Base-by-base conservation (phyloP, 2,888 invertebrate species). In the Drosophila birchii region DNA sequence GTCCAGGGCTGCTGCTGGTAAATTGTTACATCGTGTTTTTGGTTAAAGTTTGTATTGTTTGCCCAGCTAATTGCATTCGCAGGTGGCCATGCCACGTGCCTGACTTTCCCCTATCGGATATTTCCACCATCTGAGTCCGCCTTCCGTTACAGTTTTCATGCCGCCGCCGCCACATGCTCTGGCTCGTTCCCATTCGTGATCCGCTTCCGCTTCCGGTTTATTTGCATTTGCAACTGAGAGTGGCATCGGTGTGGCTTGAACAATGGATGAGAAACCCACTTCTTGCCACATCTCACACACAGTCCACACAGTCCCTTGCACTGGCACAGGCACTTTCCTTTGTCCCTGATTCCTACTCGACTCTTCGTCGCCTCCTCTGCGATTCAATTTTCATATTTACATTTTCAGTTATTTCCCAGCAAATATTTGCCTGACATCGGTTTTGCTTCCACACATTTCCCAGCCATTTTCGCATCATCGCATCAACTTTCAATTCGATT, bases 341-440 rank as follows among this genome's bases (percentile, higher is more conserved):
- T 61, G 32, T 54, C 49, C 43, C 47, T 14, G 32, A 18, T 49
- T 18, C 12, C 23, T 14, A 16, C 7, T 20, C 43, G 9, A 18
- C 43, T 43, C 20, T 12, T 43, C 14, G 11, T 23, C 14, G 0
- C 12, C 5, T 12, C 49, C 32, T 8, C 7, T n/a, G 18, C 68
- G 39, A 44, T 81, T 78, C 76, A 78, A 75, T 71, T 80, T 72
- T 78, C 64, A 78, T 83, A 80, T 83, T 80, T 80, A 73, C 81
- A 60, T 83, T 76, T 72, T 64, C 67, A 76, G 81, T 80, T 83
- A 83, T 86, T 80, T 78, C 62, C 63, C 55, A 55, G 76, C 72
- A 82, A 83, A 82, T 86, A 83, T 82, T 82, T 83, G 66, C 69
- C 62, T 74, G 75, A 68, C 59, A 69, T 41, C 54, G 51, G 57